Evolutionary conservation across 2,797 vertebrate species (phyloP).

Genomic region (Orientallactaga sibirica): DNA sequence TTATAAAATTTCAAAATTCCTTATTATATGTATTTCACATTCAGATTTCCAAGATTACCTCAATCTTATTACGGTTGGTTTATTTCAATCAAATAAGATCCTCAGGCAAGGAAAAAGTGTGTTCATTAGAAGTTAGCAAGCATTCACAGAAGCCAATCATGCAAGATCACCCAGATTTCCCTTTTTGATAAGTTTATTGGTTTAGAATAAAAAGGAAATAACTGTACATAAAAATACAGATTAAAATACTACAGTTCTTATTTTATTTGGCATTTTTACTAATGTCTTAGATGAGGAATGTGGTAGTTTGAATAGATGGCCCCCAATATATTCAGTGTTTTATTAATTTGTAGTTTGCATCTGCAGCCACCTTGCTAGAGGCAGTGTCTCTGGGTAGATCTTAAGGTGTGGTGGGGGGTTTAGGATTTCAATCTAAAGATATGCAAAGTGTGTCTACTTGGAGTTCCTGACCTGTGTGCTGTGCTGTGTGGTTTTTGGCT

Average conservation of each 20-base stretch:
- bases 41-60: slow-evolving; percentile 27
- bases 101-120: background rate
- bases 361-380: no score
- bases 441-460: no score
- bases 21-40: slow-evolving; percentile 10
- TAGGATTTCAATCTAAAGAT: no score
- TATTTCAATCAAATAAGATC: slow-evolving; percentile 40
- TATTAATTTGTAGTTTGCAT: no score
- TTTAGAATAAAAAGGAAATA: slow-evolving; percentile 59
- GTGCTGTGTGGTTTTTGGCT: no score
- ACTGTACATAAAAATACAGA: background rate
- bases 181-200: slow-evolving; percentile 58
- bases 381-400: no score
- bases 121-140: slow-evolving; percentile 48
- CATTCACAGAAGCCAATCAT: slow-evolving; percentile 60
- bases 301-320: no score
- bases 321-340: no score
- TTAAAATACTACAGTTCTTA: slow-evolving; percentile 57
- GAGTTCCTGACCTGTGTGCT: no score
- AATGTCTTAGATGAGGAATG: background rate
- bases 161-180: slow-evolving; percentile 56
- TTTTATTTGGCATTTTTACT: slow-evolving; percentile 50
- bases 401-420: no score
- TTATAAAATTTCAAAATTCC: slow-evolving; percentile 47
- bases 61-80: slow-evolving; percentile 31